Evolutionary conservation across 2,888 invertebrate genomes (phyloP), one percentile per base, ranked within the genome.

Genomic region (Erannis defoliaria): DNA sequence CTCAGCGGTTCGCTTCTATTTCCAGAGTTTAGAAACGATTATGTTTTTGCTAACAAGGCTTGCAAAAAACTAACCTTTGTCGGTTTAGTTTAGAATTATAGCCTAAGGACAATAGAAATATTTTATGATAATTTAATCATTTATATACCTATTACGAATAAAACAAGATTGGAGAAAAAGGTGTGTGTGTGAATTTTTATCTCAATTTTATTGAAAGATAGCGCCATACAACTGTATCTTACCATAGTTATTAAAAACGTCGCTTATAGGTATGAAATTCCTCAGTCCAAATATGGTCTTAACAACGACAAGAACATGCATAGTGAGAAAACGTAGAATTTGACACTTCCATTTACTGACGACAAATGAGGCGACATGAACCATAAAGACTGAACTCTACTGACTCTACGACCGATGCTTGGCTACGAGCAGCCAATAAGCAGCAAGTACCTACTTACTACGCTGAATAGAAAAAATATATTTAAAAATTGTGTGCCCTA

Each of bases 281-380:
- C 35, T 35, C 37, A 14, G 5, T 42, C 16, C 21, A 37, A 49
- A 49, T 46, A 42, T 35, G 33, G 18, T 4, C 33, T 23, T 57
- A 55, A 49, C 48, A 48, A 56, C 56, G 53, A 53, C 50, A 43
- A 54, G 50, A 70, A 68, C n/a, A 57, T 63, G 64, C 67, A 62
- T 58, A 72, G 68, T 62, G 56, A 57, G 62, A 53, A 45, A 57
- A 66, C 66, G 67, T 73, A 66, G 71, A 76, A 77, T 76, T 70
- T 75, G 72, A 71, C 78, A 80, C 76, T 69, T 76, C 68, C 59
- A 62, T 66, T 63, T 48, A 50, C 49, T 70, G 60, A 18, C 40
- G 56, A 67, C 57, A 67, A 63, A 66, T 67, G 64, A 64, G 53
- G 67, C 59, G 57, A 62, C 10, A 19, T 10, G 10, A 10, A 16